Evolutionary conservation across 2,888 invertebrate species (phyloP).

Genomic region (Drosophila aldrichi): DNA sequence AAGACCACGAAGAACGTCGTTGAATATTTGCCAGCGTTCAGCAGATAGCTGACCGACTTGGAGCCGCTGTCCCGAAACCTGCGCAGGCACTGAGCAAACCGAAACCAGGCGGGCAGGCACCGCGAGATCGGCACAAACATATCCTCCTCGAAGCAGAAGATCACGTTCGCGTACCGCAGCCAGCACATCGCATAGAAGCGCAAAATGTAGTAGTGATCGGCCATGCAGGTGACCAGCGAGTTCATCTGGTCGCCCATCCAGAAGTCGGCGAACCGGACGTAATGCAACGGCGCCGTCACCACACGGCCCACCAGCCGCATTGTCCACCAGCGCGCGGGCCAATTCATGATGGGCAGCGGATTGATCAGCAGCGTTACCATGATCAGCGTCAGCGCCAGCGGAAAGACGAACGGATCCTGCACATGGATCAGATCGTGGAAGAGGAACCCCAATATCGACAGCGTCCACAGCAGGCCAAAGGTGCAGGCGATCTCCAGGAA

Average conservation of each 20-base stretch:
- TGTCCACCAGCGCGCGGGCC: slow-evolving; percentile 95
- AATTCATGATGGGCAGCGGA: slow-evolving; percentile 94
- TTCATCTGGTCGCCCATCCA: slow-evolving; percentile 98
- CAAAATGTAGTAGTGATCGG: slow-evolving; percentile 96
- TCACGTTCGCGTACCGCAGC: slow-evolving; percentile 26
- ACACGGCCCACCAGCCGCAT: slow-evolving; percentile 88
- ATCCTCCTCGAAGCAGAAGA: slow-evolving; percentile 87
- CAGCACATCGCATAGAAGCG: slow-evolving; percentile 91
- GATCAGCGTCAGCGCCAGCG: slow-evolving; percentile 91
- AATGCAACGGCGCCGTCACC: slow-evolving; percentile 94
- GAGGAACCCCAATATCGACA: slow-evolving; percentile 89
- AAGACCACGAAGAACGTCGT: slow-evolving; percentile 97
- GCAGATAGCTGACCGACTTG: slow-evolving; percentile 96
- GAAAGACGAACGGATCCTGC: slow-evolving; percentile 93
- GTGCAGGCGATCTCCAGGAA: slow-evolving; percentile 96
- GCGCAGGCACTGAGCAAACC: slow-evolving; percentile 98
- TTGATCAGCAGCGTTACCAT: slow-evolving; percentile 94
- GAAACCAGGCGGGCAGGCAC: slow-evolving; percentile 97
- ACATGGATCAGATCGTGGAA: slow-evolving; percentile 92
- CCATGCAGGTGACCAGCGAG: slow-evolving; percentile 93
- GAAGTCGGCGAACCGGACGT: slow-evolving; percentile 97
- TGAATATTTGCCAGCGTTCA: slow-evolving; percentile 98
- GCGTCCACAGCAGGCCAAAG: slow-evolving; percentile 96
- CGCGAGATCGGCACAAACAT: slow-evolving; percentile 93
- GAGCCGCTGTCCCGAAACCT: slow-evolving; percentile 95